Evolutionary conservation across 2,888 invertebrate genomes (phyloP), one percentile per base, ranked within the genome.

Genomic region (Marronus borbonicus): DNA sequence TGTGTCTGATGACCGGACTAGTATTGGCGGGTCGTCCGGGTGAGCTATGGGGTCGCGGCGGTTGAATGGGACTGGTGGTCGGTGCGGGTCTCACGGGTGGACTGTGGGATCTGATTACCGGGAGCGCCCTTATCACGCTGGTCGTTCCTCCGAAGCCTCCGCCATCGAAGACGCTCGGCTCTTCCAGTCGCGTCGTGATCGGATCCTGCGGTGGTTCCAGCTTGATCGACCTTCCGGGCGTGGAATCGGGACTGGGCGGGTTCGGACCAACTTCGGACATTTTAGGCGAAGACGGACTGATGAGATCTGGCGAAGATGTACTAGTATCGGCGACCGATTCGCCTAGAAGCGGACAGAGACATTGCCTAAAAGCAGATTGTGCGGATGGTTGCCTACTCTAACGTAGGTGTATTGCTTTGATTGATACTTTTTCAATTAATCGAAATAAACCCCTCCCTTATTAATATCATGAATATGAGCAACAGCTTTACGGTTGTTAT

Each of bases 321-420:
- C 95, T 96, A 89, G 96, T 96, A 90, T 97, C 97, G 89, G 96
- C 96, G 90, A 96, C 94, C 89, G 96, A 96, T 92, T 96, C 97
- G 91, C 95, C 95, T 94, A 93, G 85, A 88, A 88, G 89, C 87
- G 88, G 88, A 91, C 86, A 91, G 86, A 88, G 85, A 86, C 84
- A 87, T 86, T 87, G 86, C 87, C 86, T 87, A 87, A 85, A 87
- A 88, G 84, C 82, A 82, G 81, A 88, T 85, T 85, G 85, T 84
- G 85, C 84, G 84, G 85, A 86, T 85, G 85, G 85, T 84, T 85
- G 86, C 86, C 86, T 86, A 86, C 84, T 86, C 85, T 85, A 84
- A 83, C 72, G 76, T 76, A 76, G 72, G 79, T 78, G 76, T 76
- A 14, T 55, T 17, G 44, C 12, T 76, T 17, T 17, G 17, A 17